A percentile compares a stretch with the other conserved stretches of the same genome.
Conservation (phyloP, 2,113 vertebrate genomes). For the Silurus meridionalis region DNA sequence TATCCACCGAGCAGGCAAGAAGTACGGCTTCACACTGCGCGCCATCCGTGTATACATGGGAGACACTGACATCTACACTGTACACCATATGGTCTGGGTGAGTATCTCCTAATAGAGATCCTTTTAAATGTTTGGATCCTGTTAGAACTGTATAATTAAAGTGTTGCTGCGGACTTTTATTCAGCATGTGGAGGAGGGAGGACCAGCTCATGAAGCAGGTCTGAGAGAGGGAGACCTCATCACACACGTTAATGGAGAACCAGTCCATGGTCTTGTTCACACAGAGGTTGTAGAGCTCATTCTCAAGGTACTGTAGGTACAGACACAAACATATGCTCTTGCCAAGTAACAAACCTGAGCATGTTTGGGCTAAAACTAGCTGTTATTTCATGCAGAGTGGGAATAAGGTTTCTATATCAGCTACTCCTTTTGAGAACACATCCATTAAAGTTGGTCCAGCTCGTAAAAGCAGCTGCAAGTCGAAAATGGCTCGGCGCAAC, state of each 20-base stretch:
- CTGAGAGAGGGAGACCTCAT: slow-evolving; percentile 93
- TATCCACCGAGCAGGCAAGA: slow-evolving; percentile 93
- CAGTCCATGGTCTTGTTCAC: slow-evolving; percentile 92
- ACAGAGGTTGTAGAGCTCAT: slow-evolving; percentile 96
- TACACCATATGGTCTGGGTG: slow-evolving; percentile 99
- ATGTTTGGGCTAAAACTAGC: background rate
- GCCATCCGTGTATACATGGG: slow-evolving; percentile 98
- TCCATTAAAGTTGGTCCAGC: slow-evolving; percentile 96
- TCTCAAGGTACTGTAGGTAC: slow-evolving; percentile 80
- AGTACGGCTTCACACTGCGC: slow-evolving; percentile 95
- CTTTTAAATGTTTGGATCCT: background rate
- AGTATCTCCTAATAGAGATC: slow-evolving; percentile 50
- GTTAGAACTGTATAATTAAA: background rate
- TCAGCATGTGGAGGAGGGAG: slow-evolving; percentile 90
- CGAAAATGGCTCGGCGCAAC: slow-evolving; percentile 94
- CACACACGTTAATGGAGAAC: slow-evolving; percentile 95
- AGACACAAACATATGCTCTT: background rate
- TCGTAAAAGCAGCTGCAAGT: slow-evolving; percentile 85
- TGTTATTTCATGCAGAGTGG: slow-evolving; percentile 79
- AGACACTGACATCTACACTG: slow-evolving; percentile 92
- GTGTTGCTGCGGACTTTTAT: slow-evolving; percentile 8
- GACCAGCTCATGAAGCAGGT: slow-evolving; percentile 88
- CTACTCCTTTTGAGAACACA: slow-evolving; percentile 94
- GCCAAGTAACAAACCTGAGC: background rate
- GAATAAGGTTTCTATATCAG: slow-evolving; percentile 91